phyloP scores from a whole-genome alignment of 2,797 vertebrate species.

The Cossypha niveicapilla region DNA sequence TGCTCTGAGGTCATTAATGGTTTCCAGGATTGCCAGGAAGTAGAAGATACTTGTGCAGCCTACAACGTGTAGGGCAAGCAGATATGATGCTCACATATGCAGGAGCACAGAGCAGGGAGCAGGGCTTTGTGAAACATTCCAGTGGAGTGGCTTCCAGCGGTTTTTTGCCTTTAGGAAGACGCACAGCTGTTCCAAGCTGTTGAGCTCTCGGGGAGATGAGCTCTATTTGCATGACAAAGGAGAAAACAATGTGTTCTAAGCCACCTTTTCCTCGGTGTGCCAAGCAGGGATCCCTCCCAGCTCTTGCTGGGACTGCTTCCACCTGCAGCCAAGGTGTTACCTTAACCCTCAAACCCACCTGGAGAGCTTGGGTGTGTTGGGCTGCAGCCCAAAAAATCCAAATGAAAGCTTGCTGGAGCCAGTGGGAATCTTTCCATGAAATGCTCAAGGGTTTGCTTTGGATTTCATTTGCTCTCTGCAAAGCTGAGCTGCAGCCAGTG shows the following conservation, averaged over 20 bases:
- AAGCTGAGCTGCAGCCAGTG: background rate
- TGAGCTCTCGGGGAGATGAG: background rate
- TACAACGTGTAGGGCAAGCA: background rate
- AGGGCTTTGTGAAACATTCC: background rate
- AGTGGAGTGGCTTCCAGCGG: background rate
- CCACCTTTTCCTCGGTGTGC: background rate
- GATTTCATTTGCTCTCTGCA: background rate
- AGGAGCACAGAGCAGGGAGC: background rate
- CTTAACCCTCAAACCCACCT: background rate
- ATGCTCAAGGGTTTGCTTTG: background rate
- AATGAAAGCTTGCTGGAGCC: background rate
- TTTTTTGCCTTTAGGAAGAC: background rate
- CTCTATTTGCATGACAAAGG: background rate
- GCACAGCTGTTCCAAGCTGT: constrained; percentile 19
- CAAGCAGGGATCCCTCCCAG: background rate
- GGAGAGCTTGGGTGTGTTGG: background rate
- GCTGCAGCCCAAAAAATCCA: background rate
- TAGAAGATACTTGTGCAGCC: constrained; percentile 1
- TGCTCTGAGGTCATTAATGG: constrained; percentile 48
- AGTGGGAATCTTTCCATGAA: background rate
- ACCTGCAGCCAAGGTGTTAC: background rate
- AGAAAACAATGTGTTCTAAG: background rate
- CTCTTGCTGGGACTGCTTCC: background rate
- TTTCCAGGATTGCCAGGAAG: constrained; percentile 55
- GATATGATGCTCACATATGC: background rate